phyloP scores from a whole-genome alignment of 30 jellyfish, hydroid and myxozoan genomes.

The Cassiopea andromeda region DNA sequence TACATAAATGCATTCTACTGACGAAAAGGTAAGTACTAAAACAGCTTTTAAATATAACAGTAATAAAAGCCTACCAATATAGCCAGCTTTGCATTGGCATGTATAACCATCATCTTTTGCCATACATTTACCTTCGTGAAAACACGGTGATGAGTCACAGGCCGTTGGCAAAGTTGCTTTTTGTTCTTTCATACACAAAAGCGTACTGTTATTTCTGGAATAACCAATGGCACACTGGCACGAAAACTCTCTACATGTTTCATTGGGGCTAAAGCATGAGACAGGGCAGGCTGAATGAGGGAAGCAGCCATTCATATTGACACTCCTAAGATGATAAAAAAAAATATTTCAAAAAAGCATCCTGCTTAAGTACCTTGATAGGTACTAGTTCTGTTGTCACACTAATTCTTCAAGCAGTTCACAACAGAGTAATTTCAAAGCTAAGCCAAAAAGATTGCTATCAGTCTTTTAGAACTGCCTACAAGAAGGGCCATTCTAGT shows the following conservation, averaged over 20 bases:
- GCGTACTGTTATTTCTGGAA: neutral
- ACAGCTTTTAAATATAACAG: neutral
- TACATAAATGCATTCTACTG: too few relatives aligned
- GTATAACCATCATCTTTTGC: constrained; percentile 5
- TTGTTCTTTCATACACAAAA: constrained; percentile 15
- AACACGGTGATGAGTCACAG: constrained; percentile 64
- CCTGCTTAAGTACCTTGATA: too few relatives aligned
- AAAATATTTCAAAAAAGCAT: neutral
- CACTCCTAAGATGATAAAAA: constrained; percentile 28
- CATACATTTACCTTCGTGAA: constrained; percentile 50
- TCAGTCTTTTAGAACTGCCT: too few relatives aligned
- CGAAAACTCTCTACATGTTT: constrained; percentile 59
- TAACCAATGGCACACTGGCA: constrained; percentile 58
- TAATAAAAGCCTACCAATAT: constrained; percentile 19
- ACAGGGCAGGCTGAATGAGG: constrained; percentile 58
- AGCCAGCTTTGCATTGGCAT: constrained; percentile 55
- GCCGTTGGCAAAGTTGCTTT: neutral
- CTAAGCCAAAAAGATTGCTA: too few relatives aligned
- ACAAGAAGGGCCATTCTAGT: too few relatives aligned
- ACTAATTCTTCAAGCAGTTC: too few relatives aligned
- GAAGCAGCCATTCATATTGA: constrained; percentile 44
- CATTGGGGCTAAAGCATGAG: constrained; percentile 46
- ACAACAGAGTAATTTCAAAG: too few relatives aligned
- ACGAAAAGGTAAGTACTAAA: neutral
- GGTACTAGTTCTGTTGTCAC: too few relatives aligned